Evolutionary conservation across 1,140 invertebrate genomes (phyloP).

Genomic region (Eriocheir sinensis): DNA sequence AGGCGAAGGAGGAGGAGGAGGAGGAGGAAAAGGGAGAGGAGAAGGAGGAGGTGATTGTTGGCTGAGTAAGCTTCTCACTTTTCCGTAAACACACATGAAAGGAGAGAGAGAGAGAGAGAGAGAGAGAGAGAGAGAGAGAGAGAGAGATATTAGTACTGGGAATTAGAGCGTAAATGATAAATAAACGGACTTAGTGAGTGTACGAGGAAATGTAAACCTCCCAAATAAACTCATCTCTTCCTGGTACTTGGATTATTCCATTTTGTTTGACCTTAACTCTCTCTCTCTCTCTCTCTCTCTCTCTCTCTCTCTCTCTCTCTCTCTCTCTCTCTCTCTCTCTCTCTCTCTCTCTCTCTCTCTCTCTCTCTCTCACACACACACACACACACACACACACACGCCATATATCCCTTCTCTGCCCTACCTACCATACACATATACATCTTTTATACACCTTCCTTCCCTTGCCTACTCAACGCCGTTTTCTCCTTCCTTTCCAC

Average conservation of each 20-base stretch:
- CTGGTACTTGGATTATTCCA: not conserved
- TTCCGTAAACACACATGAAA: not conserved
- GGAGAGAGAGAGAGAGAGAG: conserved; percentile 17
- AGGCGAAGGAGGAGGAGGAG: conserved; percentile 13
- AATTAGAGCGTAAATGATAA: too few relatives aligned
- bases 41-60: not conserved
- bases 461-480: not conserved
- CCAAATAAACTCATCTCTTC: not conserved
- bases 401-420: too few relatives aligned
- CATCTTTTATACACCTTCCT: not conserved
- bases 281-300: conserved; percentile 16
- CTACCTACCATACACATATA: not conserved
- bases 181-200: too few relatives aligned
- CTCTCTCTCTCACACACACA: too few relatives aligned
- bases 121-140: too few relatives aligned
- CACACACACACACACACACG: too few relatives aligned
- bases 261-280: not conserved
- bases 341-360: too few relatives aligned
- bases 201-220: too few relatives aligned
- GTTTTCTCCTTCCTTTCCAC: not conserved
- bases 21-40: not conserved
- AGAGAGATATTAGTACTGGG: not conserved
- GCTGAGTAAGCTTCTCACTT: not conserved
- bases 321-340: conserved; percentile 14
- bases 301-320: conserved; percentile 14